phyloP scores from a whole-genome alignment of 2,113 vertebrate genomes.

The Paracanthobrama guichenoti region DNA sequence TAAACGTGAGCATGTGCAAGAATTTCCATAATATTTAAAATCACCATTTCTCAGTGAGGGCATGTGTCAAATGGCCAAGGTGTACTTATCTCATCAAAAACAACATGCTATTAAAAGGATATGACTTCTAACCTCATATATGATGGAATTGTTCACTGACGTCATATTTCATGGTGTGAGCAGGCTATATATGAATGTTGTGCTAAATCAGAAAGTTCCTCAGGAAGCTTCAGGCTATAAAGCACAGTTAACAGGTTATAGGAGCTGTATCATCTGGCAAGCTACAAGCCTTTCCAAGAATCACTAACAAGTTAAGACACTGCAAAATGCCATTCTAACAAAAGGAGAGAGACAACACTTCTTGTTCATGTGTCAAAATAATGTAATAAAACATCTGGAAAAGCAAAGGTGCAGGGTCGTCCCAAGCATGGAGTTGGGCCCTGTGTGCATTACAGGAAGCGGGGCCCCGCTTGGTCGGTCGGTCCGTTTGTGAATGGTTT shows the following conservation, averaged over 20 bases:
- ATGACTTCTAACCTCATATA: background rate
- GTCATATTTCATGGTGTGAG: background rate
- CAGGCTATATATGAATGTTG: background rate
- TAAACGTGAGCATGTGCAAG: background rate
- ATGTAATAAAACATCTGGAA: background rate
- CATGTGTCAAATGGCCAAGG: background rate
- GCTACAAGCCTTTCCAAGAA: background rate
- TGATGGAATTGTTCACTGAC: background rate
- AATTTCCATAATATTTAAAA: background rate
- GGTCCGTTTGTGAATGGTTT: too few relatives aligned
- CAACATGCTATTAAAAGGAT: background rate
- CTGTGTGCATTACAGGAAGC: too few relatives aligned
- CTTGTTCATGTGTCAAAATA: background rate
- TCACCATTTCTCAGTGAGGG: background rate
- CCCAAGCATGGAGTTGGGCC: too few relatives aligned
- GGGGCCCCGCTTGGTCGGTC: too few relatives aligned
- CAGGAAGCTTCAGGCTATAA: background rate
- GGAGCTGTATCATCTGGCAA: background rate
- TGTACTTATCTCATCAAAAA: background rate
- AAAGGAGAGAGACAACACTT: background rate
- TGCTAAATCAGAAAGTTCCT: background rate
- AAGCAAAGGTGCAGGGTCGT: background rate
- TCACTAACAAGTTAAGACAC: background rate
- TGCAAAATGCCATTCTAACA: background rate
- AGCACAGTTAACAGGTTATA: background rate